phyloP scores from a whole-genome alignment of 2,888 invertebrate species.

The Zygothrica quintamaculata region DNA sequence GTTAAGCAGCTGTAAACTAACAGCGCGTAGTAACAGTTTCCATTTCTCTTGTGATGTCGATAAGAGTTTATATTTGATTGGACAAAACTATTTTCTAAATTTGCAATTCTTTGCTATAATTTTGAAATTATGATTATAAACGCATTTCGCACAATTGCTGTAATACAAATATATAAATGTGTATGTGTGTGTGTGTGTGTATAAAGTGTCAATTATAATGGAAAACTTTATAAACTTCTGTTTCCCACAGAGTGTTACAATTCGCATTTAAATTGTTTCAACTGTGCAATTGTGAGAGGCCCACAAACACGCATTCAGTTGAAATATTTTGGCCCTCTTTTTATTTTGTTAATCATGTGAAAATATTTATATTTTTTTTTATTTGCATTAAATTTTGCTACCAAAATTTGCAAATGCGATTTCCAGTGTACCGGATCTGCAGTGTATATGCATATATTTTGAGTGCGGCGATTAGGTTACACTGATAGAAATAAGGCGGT shows the following conservation, averaged over 20 bases:
- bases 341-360: constrained; percentile 54
- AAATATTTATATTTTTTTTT: no score
- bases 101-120: no score
- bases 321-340: constrained; percentile 47
- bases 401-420: constrained; percentile 45
- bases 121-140: no score
- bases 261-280: constrained; percentile 31
- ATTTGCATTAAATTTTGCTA: constrained; percentile 9
- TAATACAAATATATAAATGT: neutral
- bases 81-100: no score
- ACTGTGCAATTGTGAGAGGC: constrained; percentile 43
- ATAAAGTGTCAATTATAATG: constrained; percentile 1
- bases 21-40: no score
- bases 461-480: neutral
- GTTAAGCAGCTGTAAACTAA: no score
- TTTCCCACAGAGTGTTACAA: constrained; percentile 54
- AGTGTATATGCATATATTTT: neutral
- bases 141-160: no score
- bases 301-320: constrained; percentile 33
- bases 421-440: constrained; percentile 38
- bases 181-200: no score
- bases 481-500: constrained; percentile 5
- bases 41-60: no score
- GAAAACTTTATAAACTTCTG: constrained; percentile 2
- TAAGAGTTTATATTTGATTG: no score